These are phyloP conservation scores for Oscarella lobularis DNA, from an alignment of 37 sponge, comb jelly and placozoan species.

Conservation along the genomic window DNA sequence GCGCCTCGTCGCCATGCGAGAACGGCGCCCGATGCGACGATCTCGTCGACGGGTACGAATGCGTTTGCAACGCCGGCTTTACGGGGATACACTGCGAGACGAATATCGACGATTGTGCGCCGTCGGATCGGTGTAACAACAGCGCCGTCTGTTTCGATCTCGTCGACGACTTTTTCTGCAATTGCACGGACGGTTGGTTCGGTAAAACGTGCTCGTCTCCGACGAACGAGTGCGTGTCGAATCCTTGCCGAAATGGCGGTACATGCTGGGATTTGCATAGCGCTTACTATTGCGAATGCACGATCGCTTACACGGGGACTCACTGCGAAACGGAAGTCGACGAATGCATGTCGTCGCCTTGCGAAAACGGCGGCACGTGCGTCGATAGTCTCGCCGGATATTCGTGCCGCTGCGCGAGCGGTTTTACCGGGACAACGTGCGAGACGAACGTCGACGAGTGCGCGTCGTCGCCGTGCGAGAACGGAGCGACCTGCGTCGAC, in stretches of 20 bases:
- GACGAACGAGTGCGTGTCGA: conserved; percentile 41
- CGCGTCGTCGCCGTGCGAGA: neutral
- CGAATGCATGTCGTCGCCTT: conserved; percentile 30
- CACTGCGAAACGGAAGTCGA: conserved; percentile 34
- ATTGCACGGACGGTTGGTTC: conserved; percentile 31
- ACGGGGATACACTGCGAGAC: neutral
- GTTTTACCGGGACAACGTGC: neutral
- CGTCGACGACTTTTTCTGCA: conserved; percentile 11
- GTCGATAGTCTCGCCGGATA: neutral
- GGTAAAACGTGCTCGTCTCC: conserved; percentile 23
- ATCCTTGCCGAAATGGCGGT: conserved; percentile 43
- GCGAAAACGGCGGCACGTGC: conserved; percentile 22
- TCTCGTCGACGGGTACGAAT: neutral
- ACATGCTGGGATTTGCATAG: conserved; percentile 23
- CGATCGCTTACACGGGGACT: conserved; percentile 7
- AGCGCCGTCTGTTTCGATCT: conserved; percentile 36
- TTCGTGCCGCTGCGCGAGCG: neutral
- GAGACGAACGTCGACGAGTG: conserved; percentile 5
- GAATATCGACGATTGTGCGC: neutral
- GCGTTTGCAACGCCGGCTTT: neutral
- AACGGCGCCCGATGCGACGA: neutral
- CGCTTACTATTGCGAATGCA: conserved; percentile 4
- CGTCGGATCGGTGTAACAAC: conserved; percentile 37
- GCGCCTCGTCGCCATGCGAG: neutral
- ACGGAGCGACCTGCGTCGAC: conserved; percentile 6